These are phyloP conservation scores for Butorides virescens DNA, from an alignment of 2,113 vertebrate genomes.

Conservation along the genomic window DNA sequence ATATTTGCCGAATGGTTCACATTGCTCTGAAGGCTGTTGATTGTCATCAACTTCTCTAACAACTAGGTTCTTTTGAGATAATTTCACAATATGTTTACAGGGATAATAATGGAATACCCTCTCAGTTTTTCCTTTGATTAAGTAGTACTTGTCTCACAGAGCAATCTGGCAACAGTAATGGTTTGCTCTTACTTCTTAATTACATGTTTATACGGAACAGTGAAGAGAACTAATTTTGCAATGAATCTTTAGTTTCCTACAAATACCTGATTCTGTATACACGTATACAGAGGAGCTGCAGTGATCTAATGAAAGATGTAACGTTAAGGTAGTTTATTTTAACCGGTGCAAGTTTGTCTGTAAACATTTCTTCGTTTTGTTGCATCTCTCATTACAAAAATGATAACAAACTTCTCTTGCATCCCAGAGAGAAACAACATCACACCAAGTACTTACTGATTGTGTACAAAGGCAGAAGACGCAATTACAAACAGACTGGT, in stretches of 20 bases:
- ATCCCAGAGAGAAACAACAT: background rate
- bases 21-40: background rate
- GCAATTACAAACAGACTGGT: background rate
- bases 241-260: background rate
- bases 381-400: background rate
- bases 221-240: background rate
- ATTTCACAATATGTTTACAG: background rate
- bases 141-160: background rate
- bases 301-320: background rate
- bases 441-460: background rate
- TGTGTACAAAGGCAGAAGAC: background rate
- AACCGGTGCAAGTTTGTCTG: conserved; percentile 7
- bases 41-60: background rate
- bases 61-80: background rate
- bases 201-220: background rate
- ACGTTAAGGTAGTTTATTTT: conserved; percentile 8
- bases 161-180: background rate
- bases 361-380: conserved; percentile 8
- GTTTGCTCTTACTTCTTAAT: background rate
- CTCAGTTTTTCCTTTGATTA: background rate
- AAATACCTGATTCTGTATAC: background rate
- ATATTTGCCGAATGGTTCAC: background rate
- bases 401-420: conserved; percentile 7
- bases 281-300: background rate
- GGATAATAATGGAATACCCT: background rate